phyloP scores from a whole-genome alignment of 2,113 vertebrate genomes.

The Laticauda colubrina region DNA sequence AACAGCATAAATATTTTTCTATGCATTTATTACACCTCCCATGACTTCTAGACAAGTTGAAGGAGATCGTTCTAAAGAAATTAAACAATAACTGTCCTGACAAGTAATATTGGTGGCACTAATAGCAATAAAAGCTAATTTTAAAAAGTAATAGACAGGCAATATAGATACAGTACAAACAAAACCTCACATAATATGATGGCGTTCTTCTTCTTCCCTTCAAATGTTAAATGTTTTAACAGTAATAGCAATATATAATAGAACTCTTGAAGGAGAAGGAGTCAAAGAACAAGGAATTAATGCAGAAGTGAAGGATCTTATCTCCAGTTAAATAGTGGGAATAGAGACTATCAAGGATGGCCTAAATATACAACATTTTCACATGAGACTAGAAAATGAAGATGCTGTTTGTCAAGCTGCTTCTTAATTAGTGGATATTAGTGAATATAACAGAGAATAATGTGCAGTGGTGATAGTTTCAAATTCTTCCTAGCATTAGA shows the following conservation, averaged over 20 bases:
- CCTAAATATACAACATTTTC: conserved; percentile 13
- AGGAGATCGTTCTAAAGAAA: background rate
- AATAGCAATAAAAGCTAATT: background rate
- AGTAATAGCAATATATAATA: background rate
- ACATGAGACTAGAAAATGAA: conserved; percentile 50
- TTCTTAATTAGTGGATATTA: conserved; percentile 46
- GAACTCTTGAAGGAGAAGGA: background rate
- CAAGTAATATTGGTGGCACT: background rate
- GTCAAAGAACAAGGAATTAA: background rate
- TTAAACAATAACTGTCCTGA: background rate
- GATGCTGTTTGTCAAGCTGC: conserved; percentile 52
- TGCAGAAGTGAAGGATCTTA: conserved; percentile 5
- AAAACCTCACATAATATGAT: background rate
- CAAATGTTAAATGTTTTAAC: conserved; percentile 17
- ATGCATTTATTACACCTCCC: background rate
- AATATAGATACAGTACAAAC: background rate
- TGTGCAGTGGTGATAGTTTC: conserved; percentile 32
- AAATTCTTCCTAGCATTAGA: background rate
- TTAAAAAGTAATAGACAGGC: background rate
- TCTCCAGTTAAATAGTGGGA: conserved; percentile 3
- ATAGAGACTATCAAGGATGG: background rate
- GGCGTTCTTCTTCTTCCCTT: rapidly evolving
- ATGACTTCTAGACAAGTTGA: background rate
- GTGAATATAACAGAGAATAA: conserved; percentile 17
- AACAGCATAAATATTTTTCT: background rate